Evolutionary conservation across 2,797 vertebrate species (phyloP).

Genomic region (Neosalanx taihuensis): DNA sequence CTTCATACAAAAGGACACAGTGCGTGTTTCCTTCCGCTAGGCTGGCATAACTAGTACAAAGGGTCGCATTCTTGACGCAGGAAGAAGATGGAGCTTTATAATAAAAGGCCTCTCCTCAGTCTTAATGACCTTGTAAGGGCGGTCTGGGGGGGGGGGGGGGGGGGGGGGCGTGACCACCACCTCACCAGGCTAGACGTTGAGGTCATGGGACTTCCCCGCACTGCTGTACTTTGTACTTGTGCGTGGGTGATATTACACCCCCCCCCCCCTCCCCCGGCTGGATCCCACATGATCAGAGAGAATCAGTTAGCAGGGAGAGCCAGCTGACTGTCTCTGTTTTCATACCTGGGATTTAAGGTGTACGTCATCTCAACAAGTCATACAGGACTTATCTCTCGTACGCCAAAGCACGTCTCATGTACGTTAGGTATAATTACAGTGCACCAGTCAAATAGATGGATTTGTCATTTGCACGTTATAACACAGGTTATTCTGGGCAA

Average conservation of each 20-base stretch:
- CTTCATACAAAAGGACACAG: background rate
- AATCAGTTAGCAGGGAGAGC: slow-evolving; percentile 50
- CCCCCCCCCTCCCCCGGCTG: slow-evolving; percentile 43
- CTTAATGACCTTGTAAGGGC: slow-evolving; percentile 16
- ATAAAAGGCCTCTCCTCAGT: slow-evolving; percentile 43
- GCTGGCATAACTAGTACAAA: background rate
- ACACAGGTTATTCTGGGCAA: no score
- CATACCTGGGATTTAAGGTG: slow-evolving; percentile 44
- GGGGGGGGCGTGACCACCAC: slow-evolving; percentile 48
- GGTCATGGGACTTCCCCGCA: slow-evolving; percentile 70
- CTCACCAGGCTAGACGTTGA: slow-evolving; percentile 62
- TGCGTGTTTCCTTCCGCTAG: background rate
- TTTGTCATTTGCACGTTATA: no score
- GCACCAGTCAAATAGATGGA: no score
- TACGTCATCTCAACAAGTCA: slow-evolving; percentile 52
- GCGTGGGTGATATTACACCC: slow-evolving; percentile 39
- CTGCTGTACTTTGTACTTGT: slow-evolving; percentile 53
- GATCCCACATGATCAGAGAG: slow-evolving; percentile 44
- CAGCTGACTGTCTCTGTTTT: slow-evolving; percentile 40
- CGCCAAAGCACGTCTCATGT: slow-evolving; percentile 18
- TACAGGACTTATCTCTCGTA: slow-evolving; percentile 47
- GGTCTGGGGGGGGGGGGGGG: slow-evolving; percentile 49
- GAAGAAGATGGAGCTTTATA: background rate
- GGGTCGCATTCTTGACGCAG: background rate
- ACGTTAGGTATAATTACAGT: slow-evolving; percentile 23